phyloP scores from a whole-genome alignment of 2,113 vertebrate species.

The Rattus rattus region DNA sequence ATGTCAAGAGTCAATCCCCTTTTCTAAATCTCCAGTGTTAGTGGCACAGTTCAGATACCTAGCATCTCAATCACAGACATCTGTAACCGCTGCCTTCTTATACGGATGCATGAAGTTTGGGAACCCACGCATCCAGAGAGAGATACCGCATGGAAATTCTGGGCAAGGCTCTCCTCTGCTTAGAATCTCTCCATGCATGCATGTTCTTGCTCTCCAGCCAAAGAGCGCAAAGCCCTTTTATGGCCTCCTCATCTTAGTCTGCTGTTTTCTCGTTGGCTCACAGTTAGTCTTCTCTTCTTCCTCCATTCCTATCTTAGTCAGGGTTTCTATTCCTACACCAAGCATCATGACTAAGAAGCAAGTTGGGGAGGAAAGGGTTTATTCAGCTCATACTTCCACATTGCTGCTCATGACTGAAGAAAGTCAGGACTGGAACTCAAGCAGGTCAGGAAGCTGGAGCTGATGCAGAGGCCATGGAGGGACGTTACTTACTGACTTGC shows the following conservation, averaged over 20 bases:
- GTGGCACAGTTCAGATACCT: background rate
- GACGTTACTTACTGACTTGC: too few relatives aligned
- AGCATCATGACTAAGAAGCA: too few relatives aligned
- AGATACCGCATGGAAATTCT: background rate
- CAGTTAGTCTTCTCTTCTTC: background rate
- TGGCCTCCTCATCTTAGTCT: background rate
- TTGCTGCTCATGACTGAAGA: too few relatives aligned
- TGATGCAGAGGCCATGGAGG: too few relatives aligned
- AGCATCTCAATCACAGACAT: background rate
- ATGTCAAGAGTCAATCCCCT: background rate
- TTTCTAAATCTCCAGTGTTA: background rate
- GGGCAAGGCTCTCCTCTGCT: background rate
- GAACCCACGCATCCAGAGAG: background rate
- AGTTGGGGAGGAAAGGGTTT: too few relatives aligned
- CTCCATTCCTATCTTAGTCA: background rate
- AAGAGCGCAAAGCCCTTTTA: background rate
- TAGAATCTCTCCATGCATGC: background rate
- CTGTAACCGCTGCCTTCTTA: background rate
- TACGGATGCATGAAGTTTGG: background rate
- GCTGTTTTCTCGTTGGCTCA: background rate
- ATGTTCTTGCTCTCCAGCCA: background rate
- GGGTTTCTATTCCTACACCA: too few relatives aligned
- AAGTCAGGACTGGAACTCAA: too few relatives aligned
- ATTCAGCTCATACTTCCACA: too few relatives aligned
- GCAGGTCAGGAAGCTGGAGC: too few relatives aligned